Conservation (phyloP, 2,888 invertebrate genomes). For the Drosophila atripex region DNA sequence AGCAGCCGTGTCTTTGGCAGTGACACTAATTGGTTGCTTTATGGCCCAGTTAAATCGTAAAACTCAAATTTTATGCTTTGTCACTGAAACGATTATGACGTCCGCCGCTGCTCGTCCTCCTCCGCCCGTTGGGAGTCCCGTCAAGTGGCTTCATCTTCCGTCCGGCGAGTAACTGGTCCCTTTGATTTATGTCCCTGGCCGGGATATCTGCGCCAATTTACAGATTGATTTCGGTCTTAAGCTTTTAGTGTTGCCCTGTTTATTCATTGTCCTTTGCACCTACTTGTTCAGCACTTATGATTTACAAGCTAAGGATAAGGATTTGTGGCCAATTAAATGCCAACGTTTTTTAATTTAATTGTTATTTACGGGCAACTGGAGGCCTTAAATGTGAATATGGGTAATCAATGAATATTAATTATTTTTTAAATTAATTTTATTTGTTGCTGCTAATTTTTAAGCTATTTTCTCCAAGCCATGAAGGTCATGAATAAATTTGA, state of each 20-base stretch:
- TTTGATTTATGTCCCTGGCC: conserved; percentile 69
- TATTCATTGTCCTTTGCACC: conserved; percentile 61
- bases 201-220: conserved; percentile 64
- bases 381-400: not conserved
- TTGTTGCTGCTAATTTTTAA: not conserved
- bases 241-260: conserved; percentile 37
- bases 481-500: conserved; percentile 41
- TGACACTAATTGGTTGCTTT: conserved; percentile 82
- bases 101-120: conserved; percentile 57
- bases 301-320: not conserved
- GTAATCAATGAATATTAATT: not conserved
- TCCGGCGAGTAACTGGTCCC: conserved; percentile 43
- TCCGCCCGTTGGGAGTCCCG: conserved; percentile 38
- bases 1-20: conserved; percentile 44
- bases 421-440: conserved; percentile 5
- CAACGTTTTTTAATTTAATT: not conserved
- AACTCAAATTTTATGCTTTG: conserved; percentile 80
- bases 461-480: conserved; percentile 14
- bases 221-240: conserved; percentile 73
- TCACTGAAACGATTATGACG: conserved; percentile 80
- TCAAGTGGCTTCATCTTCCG: conserved; percentile 45
- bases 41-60: conserved; percentile 78
- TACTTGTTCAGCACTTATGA: conserved; percentile 44
- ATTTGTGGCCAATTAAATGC: conserved; percentile 2
- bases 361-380: not conserved